Percentiles rank a stretch among this genome's conserved stretches.
These are phyloP conservation scores for Urocynchramus pylzowi DNA, from an alignment of 2,113 vertebrate genomes.

Conservation along the genomic window DNA sequence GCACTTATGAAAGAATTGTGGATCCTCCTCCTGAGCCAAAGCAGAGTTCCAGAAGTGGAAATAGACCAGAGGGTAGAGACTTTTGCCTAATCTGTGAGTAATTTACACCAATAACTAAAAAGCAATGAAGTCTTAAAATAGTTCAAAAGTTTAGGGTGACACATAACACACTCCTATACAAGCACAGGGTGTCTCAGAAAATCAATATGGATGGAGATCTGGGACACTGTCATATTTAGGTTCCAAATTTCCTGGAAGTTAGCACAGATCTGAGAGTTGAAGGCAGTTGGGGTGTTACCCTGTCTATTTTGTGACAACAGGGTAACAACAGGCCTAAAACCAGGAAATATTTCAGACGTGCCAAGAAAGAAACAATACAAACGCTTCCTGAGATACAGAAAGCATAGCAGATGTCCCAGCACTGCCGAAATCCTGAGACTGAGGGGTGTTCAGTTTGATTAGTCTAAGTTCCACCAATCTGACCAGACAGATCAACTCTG, in stretches of 20 bases:
- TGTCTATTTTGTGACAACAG: neutral
- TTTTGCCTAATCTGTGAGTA: neutral
- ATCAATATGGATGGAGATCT: fast-evolving
- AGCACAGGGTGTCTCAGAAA: neutral
- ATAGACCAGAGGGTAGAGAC: neutral
- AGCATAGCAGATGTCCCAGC: neutral
- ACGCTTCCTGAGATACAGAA: neutral
- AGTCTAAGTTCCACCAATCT: neutral
- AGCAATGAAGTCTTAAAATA: neutral
- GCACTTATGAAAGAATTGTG: neutral
- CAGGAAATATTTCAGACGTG: neutral
- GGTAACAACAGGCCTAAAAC: neutral
- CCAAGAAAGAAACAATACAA: neutral
- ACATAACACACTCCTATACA: neutral
- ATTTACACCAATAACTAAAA: neutral
- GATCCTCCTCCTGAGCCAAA: neutral
- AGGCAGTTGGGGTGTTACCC: neutral
- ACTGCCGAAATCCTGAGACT: neutral
- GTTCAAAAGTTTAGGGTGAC: neutral
- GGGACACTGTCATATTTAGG: neutral
- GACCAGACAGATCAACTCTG: neutral
- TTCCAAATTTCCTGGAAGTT: neutral
- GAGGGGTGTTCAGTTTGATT: neutral
- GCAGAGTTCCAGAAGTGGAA: neutral
- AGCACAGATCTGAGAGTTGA: neutral